phyloP scores from a whole-genome alignment of 2,113 vertebrate genomes.

The Tetrao urogallus region DNA sequence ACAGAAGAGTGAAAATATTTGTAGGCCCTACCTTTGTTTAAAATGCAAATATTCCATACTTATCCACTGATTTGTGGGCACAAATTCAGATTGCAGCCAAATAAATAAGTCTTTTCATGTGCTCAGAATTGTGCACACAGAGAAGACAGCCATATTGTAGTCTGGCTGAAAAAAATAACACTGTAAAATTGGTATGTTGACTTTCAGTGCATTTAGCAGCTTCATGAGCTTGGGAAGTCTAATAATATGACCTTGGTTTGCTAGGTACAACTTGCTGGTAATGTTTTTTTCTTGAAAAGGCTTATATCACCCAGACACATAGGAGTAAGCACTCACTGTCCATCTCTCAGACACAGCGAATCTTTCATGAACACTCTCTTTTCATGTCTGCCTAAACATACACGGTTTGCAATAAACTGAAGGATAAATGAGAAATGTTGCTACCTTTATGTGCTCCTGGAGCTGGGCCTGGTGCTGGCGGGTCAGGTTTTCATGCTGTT shows the following conservation, averaged over 20 bases:
- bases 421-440: slow-evolving; percentile 67
- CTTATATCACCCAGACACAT: background rate
- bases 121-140: background rate
- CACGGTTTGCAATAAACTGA: background rate
- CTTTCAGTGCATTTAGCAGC: background rate
- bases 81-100: background rate
- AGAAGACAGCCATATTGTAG: background rate
- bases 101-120: background rate
- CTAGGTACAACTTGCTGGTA: background rate
- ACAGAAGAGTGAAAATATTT: background rate
- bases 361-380: background rate
- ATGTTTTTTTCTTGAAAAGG: background rate
- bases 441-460: slow-evolving; percentile 98
- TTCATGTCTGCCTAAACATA: background rate
- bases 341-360: background rate
- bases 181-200: background rate
- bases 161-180: background rate
- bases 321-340: background rate
- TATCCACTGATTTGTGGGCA: background rate
- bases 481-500: slow-evolving; percentile 97
- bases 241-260: background rate
- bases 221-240: background rate
- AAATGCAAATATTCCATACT: background rate
- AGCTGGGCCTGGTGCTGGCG: slow-evolving; percentile 98
- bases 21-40: background rate